Base-by-base conservation (phyloP, 2,888 invertebrate species). In the Agonopterix subpropinquella region DNA sequence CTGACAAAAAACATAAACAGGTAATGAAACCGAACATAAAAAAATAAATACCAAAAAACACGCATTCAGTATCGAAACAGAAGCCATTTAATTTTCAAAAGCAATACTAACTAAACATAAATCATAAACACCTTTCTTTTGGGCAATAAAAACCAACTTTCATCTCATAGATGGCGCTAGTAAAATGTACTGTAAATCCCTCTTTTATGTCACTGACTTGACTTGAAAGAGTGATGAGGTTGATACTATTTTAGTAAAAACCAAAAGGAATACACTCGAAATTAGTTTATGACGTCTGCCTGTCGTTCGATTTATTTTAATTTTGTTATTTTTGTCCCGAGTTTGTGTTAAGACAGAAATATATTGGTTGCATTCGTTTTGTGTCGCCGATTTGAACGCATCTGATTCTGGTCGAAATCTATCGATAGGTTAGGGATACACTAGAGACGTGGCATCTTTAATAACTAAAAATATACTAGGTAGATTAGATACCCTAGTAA, bases 231-330 rank as follows among this genome's bases (percentile, higher is more conserved):
- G 78, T 84, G 84, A 83, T 77, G 28, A 28, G 28, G 2, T 4
- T 28, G 82, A 69, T 68, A 80, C 85, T 88, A 87, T 88, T 86
- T 87, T 84, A 77, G 84, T 79, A 67, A 67, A 28, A 68, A 78
- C 79, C 82, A 86, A 87, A 86, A 87, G 78, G 85, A 86, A 85
- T 84, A 85, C 85, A 81, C 73, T 86, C 85, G 85, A 87, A 88
- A 87, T 87, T 86, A 85, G 85, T 88, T 87, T 88, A 88, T 88
- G 87, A 87, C 87, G 85, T 80, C 82, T 86, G 87, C 80, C 85
- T 82, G 84, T 82, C 83, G 84, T 87, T 88, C 87, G 87, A 88
- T 87, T 87, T 86, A 86, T 87, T 86, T 88, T 85, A 83, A 86
- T 85, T 86, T 80, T 81, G 86, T 84, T 87, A 86, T 86, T 86